phyloP scores from a whole-genome alignment of 2,113 vertebrate genomes.

The Typhlomys cinereus region DNA sequence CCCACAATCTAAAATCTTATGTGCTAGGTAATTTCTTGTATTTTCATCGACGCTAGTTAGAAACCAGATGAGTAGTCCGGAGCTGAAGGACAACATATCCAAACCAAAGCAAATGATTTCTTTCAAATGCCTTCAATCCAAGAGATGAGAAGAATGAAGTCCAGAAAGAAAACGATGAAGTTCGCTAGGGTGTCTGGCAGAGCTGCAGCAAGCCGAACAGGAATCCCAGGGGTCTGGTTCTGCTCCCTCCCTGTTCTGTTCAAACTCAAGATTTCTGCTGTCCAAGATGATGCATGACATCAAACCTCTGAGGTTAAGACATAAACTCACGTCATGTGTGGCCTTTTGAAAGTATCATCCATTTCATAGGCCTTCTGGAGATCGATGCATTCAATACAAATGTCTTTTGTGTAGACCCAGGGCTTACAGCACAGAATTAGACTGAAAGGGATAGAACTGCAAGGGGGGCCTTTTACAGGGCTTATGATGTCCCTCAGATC shows the following conservation, averaged over 20 bases:
- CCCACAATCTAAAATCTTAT: background rate
- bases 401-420: background rate
- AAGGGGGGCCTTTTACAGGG: background rate
- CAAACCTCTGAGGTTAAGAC: constrained; percentile 44
- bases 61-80: background rate
- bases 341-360: constrained; percentile 48
- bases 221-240: background rate
- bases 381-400: constrained; percentile 22
- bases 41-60: background rate
- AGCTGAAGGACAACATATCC: background rate
- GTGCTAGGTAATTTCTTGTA: background rate
- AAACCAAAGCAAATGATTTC: background rate
- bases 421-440: constrained; percentile 19
- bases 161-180: background rate
- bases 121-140: background rate
- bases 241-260: background rate
- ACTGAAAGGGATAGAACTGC: background rate
- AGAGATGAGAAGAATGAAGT: background rate
- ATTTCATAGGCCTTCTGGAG: constrained; percentile 34
- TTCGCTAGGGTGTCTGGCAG: background rate
- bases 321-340: constrained; percentile 28
- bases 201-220: background rate
- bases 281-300: constrained; percentile 26
- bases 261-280: background rate
- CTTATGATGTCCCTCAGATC: background rate